These are phyloP conservation scores for Brachypodius melanocephalos DNA, from an alignment of 2,113 vertebrate species.

Conservation along the genomic window DNA sequence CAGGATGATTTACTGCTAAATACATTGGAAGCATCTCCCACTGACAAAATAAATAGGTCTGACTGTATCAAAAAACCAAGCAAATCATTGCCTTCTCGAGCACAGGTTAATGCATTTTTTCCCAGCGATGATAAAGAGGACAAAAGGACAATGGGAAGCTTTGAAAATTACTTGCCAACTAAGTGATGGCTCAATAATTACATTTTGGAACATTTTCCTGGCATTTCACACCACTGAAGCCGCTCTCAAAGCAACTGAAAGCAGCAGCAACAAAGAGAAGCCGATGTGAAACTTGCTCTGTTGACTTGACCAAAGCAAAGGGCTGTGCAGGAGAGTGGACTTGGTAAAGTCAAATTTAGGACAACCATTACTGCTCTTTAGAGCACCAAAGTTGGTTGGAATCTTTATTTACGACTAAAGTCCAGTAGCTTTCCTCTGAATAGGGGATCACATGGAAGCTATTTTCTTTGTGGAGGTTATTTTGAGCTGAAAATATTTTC, in stretches of 20 bases:
- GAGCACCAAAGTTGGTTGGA: neutral
- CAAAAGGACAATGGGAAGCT: neutral
- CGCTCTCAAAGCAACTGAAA: neutral
- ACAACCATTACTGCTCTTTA: neutral
- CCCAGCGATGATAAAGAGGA: neutral
- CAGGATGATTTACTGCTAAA: neutral
- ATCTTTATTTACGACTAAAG: conserved; percentile 25
- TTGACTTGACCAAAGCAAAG: neutral
- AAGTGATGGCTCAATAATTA: neutral
- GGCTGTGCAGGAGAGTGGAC: neutral
- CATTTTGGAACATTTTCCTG: neutral
- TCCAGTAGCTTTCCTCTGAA: neutral
- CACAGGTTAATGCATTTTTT: neutral
- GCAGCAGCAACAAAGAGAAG: neutral
- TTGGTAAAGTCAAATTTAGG: neutral
- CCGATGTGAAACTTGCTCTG: neutral
- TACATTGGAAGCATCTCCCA: neutral
- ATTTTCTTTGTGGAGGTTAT: conserved; percentile 33
- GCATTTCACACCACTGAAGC: neutral
- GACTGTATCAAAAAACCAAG: conserved; percentile 43
- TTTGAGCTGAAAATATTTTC: conserved; percentile 55
- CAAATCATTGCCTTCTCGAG: neutral
- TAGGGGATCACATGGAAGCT: conserved; percentile 28
- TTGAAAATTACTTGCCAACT: neutral
- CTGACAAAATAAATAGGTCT: conserved; percentile 11